Percentiles rank a stretch among this genome's conserved stretches.
These are phyloP conservation scores for Parazoanthus swiftii DNA, from an alignment of 92 coral and sea anemone species.

Conservation along the genomic window DNA sequence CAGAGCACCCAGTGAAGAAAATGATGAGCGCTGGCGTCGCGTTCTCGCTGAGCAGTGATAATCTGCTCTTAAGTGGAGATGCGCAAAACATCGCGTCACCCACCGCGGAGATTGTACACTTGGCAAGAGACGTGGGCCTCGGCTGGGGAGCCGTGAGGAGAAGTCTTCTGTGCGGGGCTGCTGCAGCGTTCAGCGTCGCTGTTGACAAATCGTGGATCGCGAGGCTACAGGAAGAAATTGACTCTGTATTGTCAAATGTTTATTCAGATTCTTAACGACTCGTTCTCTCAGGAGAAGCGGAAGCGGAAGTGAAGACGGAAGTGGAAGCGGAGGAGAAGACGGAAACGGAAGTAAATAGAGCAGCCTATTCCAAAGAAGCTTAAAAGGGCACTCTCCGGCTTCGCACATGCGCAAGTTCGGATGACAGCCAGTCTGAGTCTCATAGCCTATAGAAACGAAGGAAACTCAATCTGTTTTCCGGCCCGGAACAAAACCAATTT, in stretches of 20 bases:
- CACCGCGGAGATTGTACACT: slow-evolving; percentile 10
- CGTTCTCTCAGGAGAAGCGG: too few relatives aligned
- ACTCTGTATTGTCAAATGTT: slow-evolving; percentile 21
- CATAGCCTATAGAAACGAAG: too few relatives aligned
- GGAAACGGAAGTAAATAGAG: too few relatives aligned
- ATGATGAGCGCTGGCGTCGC: slow-evolving; percentile 20
- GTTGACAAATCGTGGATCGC: slow-evolving; percentile 8
- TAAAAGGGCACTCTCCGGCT: too few relatives aligned
- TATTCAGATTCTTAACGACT: too few relatives aligned
- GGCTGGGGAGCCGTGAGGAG: slow-evolving; percentile 14
- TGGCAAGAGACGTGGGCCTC: slow-evolving; percentile 25
- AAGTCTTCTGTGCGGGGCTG: slow-evolving; percentile 19
- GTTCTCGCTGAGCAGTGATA: slow-evolving; percentile 30
- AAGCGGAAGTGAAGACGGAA: too few relatives aligned
- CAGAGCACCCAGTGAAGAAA: slow-evolving; percentile 32
- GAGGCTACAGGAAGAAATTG: neutral
- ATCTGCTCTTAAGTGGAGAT: slow-evolving; percentile 29
- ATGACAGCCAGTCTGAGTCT: too few relatives aligned
- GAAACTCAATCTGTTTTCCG: too few relatives aligned
- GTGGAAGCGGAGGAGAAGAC: too few relatives aligned
- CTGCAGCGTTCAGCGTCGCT: slow-evolving; percentile 30
- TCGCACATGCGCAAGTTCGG: too few relatives aligned
- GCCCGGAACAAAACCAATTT: too few relatives aligned
- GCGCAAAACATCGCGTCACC: slow-evolving; percentile 9
- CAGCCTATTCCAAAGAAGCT: too few relatives aligned